A percentile compares a stretch with the other conserved stretches of the same genome.
Conservation (phyloP, 2,888 invertebrate genomes). For the Eucera pruinosa region DNA sequence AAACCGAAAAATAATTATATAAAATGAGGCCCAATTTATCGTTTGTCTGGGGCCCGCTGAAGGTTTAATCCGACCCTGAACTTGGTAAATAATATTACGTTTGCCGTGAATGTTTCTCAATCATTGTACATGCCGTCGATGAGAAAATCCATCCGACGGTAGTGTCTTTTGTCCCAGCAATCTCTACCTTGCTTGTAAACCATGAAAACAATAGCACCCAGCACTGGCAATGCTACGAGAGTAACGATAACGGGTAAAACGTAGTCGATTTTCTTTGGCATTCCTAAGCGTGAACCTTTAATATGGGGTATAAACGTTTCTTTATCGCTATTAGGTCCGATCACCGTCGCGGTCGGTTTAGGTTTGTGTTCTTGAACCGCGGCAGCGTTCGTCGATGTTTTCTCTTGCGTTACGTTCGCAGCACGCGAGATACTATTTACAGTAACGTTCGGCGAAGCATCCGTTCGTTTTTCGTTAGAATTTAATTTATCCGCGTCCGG, state of each 20-base stretch:
- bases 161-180: conserved; percentile 94
- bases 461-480: neutral
- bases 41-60: no score
- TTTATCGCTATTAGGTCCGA: conserved; percentile 82
- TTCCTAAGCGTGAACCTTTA: conserved; percentile 73
- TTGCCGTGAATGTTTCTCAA: no score
- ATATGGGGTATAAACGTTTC: conserved; percentile 73
- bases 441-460: neutral
- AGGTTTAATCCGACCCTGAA: no score
- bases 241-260: conserved; percentile 91
- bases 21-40: no score
- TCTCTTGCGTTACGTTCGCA: neutral
- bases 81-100: neutral
- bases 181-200: conserved; percentile 90
- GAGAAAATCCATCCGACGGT: conserved; percentile 94
- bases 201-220: conserved; percentile 89
- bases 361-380: conserved; percentile 82
- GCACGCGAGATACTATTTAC: conserved; percentile 7
- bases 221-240: conserved; percentile 90
- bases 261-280: conserved; percentile 85
- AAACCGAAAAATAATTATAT: no score
- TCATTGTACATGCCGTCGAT: conserved; percentile 96
- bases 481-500: neutral
- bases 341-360: conserved; percentile 85
- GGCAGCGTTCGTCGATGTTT: conserved; percentile 11